Conservation (phyloP, 2,797 vertebrate genomes). For the Tympanoctomys barrerae region DNA sequence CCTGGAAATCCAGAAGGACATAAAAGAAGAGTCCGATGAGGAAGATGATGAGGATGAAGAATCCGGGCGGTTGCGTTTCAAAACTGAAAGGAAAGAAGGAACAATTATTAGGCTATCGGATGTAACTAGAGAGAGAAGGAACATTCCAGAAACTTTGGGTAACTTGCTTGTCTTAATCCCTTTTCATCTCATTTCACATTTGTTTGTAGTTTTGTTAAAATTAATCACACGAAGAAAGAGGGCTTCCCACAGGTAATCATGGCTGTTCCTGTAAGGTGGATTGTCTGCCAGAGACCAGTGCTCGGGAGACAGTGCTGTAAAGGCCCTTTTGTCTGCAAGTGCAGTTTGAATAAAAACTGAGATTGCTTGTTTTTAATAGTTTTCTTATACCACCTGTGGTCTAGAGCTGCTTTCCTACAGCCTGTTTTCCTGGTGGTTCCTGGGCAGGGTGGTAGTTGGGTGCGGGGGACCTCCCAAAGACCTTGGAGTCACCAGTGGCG, state of each 20-base stretch:
- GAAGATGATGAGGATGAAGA: slow-evolving; percentile 97
- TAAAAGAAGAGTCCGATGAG: slow-evolving; percentile 97
- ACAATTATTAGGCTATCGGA: slow-evolving; percentile 95
- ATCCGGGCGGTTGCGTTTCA: slow-evolving; percentile 95
- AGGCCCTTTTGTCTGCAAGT: background rate
- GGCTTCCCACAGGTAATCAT: background rate
- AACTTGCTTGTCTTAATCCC: slow-evolving; percentile 69
- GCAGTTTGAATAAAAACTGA: background rate
- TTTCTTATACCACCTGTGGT: background rate
- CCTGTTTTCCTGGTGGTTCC: background rate
- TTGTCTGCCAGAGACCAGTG: background rate
- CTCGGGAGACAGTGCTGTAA: background rate
- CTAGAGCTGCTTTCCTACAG: background rate
- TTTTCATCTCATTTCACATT: background rate
- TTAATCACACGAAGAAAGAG: background rate
- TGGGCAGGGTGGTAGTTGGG: background rate
- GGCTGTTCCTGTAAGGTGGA: background rate
- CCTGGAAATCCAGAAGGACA: slow-evolving; percentile 89
- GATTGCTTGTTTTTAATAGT: background rate
- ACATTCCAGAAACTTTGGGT: slow-evolving; percentile 99
- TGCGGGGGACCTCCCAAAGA: background rate
- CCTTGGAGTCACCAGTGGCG: background rate
- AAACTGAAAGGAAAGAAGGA: slow-evolving; percentile 96
- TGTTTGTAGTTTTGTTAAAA: background rate
- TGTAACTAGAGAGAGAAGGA: slow-evolving; percentile 93